Conservation (phyloP, 2,888 invertebrate genomes). For the Ommatoiulus sabulosus region DNA sequence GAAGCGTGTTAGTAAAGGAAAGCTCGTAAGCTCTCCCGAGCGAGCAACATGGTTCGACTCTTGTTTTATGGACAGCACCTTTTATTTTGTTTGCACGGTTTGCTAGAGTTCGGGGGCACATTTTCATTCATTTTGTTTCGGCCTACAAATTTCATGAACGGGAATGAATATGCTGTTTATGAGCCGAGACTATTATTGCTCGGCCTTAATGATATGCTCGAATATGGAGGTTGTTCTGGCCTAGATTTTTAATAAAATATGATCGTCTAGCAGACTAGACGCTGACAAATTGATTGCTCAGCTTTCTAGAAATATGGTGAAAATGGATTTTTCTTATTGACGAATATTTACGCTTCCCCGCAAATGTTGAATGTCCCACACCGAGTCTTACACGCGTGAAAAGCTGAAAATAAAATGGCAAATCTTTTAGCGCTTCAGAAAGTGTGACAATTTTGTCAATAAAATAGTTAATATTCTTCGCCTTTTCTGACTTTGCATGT, state of each 20-base stretch:
- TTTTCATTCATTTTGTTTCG: background rate
- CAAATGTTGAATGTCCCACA: background rate
- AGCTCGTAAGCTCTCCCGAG: background rate
- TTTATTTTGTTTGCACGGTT: background rate
- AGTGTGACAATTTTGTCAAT: background rate
- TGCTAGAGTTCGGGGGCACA: background rate
- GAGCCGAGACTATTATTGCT: background rate
- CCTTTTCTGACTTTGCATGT: background rate
- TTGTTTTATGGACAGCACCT: background rate
- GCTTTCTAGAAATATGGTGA: background rate
- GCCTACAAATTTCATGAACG: background rate
- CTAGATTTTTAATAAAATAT: conserved; percentile 33
- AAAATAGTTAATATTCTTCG: background rate
- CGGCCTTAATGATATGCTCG: background rate
- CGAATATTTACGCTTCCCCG: background rate
- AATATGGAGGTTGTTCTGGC: background rate
- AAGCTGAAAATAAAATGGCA: background rate
- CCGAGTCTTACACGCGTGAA: background rate
- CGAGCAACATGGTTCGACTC: background rate
- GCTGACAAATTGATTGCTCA: background rate
- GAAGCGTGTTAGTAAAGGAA: too few species aligned
- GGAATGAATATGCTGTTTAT: background rate
- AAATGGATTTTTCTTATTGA: conserved; percentile 15
- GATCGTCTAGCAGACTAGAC: conserved; percentile 8
- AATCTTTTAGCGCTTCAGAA: background rate